Evolutionary conservation across 2,797 vertebrate genomes (phyloP), one percentile per base, ranked within the genome.

Genomic region (Chaunax sp.): DNA sequence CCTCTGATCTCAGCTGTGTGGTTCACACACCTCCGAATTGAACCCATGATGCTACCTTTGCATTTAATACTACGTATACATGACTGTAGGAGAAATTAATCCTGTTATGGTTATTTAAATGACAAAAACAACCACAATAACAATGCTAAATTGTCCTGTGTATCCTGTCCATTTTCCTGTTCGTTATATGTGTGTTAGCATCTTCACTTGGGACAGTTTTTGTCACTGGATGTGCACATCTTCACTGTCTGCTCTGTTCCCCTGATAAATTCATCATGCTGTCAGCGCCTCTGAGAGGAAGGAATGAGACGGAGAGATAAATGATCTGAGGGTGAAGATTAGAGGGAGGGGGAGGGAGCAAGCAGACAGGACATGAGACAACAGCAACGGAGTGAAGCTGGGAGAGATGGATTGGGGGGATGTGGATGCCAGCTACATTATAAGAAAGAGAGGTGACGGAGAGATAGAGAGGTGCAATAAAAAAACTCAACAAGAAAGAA

Each of bases 321-420:
- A 80, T 65, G 71, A 88, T 70, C 60, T 57, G 60, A 71, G 59
- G 63, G 68, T 56, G 56, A 63, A 78, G 74, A 85, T 83, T 73
- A 79, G 50, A 70, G 22, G 20, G 28, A 28, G 41, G 73, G 60
- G 28, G 15, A 2, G 1, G 46, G 52, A n/a, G 50, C 22, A 20
- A 8, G 69, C 55, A 69, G 65, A 58, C 81, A 83, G 80, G 69
- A 86, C 84, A 82, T 71, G 61, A 84, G 69, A 80, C 52, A 75
- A 66, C 46, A 14, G 63, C 51, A 64, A 67, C 51, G 62, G 47
- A 50, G 46, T 35, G 54, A 41, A 50, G 57, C 15, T 64, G 46
- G n/a, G n/a, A 22, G 45, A 58, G 46, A 64, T 44, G 54, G 62
- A 75, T 45, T 3, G 5, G 20, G 47, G 61, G 66, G 68, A 70